Base-by-base conservation (phyloP, 2,113 vertebrate species). In the Hystrix brachyura region DNA sequence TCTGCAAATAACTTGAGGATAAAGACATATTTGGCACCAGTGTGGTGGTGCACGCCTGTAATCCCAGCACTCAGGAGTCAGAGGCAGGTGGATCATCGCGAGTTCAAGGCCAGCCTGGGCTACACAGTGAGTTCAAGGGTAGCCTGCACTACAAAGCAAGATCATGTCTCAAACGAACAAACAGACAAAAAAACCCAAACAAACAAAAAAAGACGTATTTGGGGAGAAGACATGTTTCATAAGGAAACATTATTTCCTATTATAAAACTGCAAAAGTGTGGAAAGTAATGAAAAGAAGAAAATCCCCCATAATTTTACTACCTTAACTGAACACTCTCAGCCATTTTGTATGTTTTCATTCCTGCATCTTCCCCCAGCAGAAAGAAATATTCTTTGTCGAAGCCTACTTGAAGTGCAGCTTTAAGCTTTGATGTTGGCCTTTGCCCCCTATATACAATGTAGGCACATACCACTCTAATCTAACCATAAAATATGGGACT, bases 351-450 rank as follows among this genome's bases (percentile, higher is more conserved):
- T 67, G 4, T 65, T 90, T 93, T 93, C 29, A 78, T 84, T 91
- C 55, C 14, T 95, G 93, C 32, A 10, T 15, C 13, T 72, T 53
- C 17, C 2, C 34, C 25, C 8, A 38, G 23, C 53, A 92, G 69
- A 59, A 62, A 89, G 59, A 72, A 81, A 27, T 21, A 71, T 48
- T 67, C 59, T 72, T 86, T 93, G 71, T 90, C 83, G 23, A 91
- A 95, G 48, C 4, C 59, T 91, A 78, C 55, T 79, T 91, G 80
- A 34, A 96, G 84, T 81, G 18, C 10, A 92, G 55, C 57, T 94
- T 86, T 94, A 64, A 85, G 38, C 71, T 95, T 89, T 94, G 51
- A 62, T 88, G 46, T 94, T 95, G 94, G 27, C 67, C 46, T 90
- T 74, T 72, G 25, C 46, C 90, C 60, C 85, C 5, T 38, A 18